Evolutionary conservation across 1,140 invertebrate genomes (phyloP).

Genomic region (Bacillus rossius): DNA sequence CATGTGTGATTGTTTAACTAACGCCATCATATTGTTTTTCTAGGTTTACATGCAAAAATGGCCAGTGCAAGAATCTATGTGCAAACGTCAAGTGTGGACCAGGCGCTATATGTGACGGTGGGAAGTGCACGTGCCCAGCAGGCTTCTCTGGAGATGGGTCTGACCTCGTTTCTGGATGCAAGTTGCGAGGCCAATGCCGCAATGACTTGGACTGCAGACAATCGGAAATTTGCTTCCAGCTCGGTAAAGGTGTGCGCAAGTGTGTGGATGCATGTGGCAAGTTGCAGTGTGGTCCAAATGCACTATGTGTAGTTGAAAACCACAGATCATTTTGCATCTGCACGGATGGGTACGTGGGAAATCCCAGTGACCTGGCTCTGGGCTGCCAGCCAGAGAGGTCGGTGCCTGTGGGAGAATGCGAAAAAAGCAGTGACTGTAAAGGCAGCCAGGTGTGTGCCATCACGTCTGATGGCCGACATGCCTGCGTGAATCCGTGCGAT

Average conservation of each 20-base stretch:
- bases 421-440: conserved; percentile 62
- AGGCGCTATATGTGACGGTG: conserved; percentile 70
- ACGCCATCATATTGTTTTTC: background rate
- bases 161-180: conserved; percentile 61
- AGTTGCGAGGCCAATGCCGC: conserved; percentile 61
- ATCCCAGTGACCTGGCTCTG: conserved; percentile 65
- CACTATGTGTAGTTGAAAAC: conserved; percentile 73
- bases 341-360: conserved; percentile 68
- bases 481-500: conserved; percentile 71
- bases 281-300: conserved; percentile 85
- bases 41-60: conserved; percentile 58
- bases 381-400: conserved; percentile 64
- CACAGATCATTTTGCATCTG: conserved; percentile 83
- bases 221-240: conserved; percentile 80
- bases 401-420: conserved; percentile 53
- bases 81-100: conserved; percentile 69
- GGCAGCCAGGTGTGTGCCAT: conserved; percentile 54
- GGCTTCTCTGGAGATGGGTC: conserved; percentile 73
- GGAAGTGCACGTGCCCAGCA: conserved; percentile 71
- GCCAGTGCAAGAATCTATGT: conserved; percentile 68
- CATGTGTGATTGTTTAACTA: background rate
- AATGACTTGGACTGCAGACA: conserved; percentile 75
- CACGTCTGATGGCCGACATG: conserved; percentile 55
- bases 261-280: conserved; percentile 83
- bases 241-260: conserved; percentile 65